phyloP scores from a whole-genome alignment of 2,797 vertebrate genomes.

The Gallinago nigripennis region DNA sequence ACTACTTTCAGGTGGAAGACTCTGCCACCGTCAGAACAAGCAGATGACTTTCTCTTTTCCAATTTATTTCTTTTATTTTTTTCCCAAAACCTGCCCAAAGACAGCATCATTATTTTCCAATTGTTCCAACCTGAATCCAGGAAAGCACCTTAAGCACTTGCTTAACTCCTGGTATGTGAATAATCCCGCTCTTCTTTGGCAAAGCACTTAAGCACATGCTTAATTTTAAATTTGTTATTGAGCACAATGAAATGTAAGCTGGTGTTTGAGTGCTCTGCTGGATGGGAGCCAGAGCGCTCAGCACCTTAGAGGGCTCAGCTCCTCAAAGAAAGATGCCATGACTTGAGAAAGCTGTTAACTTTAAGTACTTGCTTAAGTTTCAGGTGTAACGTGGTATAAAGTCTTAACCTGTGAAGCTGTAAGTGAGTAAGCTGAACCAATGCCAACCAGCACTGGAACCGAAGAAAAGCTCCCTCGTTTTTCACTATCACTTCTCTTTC shows the following conservation, averaged over 20 bases:
- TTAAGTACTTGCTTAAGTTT: conserved; percentile 1
- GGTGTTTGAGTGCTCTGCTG: conserved; percentile 62
- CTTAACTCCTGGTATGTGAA: conserved; percentile 16
- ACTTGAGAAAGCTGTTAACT: conserved; percentile 16
- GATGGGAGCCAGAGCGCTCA: not conserved
- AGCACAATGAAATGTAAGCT: conserved; percentile 36
- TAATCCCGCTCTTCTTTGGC: not conserved
- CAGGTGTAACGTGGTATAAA: not conserved
- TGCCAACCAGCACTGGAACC: not conserved
- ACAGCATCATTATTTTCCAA: not conserved
- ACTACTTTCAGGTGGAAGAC: not conserved
- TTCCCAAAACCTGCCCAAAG: not conserved
- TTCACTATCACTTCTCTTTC: not conserved
- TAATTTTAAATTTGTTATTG: conserved; percentile 15
- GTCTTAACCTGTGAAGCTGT: not conserved
- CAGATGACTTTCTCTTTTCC: not conserved
- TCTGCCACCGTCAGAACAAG: not conserved
- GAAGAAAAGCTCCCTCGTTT: not conserved
- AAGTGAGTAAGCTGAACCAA: not conserved
- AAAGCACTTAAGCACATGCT: conserved; percentile 35
- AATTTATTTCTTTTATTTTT: not conserved
- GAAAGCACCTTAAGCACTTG: not conserved
- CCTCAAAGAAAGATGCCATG: not conserved
- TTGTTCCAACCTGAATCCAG: not conserved
- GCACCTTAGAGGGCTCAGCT: conserved; percentile 3